Conservation (phyloP, 2,888 invertebrate genomes). For the Pachycephus smyrnensis region DNA sequence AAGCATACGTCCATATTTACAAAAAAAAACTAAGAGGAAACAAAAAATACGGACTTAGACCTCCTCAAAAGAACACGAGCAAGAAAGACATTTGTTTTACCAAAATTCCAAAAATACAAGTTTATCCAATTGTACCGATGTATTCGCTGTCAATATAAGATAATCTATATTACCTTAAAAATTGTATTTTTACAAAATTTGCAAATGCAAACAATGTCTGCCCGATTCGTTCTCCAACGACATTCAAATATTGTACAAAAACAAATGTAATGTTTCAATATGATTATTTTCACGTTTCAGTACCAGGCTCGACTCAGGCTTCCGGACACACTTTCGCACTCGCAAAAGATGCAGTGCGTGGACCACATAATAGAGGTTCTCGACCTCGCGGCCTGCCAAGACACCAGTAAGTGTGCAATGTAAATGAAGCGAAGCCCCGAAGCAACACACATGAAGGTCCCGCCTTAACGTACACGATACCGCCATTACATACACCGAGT, state of each 20-base stretch:
- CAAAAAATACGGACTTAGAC: background rate
- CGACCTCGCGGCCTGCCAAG: constrained; percentile 79
- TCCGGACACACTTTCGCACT: constrained; percentile 78
- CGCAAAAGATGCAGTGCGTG: constrained; percentile 82
- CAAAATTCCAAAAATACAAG: background rate
- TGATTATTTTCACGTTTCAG: constrained; percentile 61
- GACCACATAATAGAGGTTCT: constrained; percentile 82
- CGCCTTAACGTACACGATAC: background rate
- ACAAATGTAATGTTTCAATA: background rate
- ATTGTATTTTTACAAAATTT: background rate
- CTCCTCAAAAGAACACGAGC: background rate
- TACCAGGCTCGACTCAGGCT: constrained; percentile 74
- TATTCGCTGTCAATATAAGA: background rate
- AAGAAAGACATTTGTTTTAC: background rate
- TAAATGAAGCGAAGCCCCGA: background rate
- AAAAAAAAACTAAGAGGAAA: too few relatives aligned
- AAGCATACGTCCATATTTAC: too few relatives aligned
- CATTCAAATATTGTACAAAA: background rate
- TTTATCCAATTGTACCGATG: background rate
- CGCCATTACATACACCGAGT: background rate
- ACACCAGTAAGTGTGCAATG: constrained; percentile 73
- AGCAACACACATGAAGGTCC: background rate
- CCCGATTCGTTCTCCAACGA: background rate
- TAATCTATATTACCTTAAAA: background rate
- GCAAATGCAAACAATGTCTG: too few relatives aligned